Evolutionary conservation across 2,113 vertebrate species (phyloP), one percentile per base, ranked within the genome.

Genomic region (Recurvirostra avosetta): DNA sequence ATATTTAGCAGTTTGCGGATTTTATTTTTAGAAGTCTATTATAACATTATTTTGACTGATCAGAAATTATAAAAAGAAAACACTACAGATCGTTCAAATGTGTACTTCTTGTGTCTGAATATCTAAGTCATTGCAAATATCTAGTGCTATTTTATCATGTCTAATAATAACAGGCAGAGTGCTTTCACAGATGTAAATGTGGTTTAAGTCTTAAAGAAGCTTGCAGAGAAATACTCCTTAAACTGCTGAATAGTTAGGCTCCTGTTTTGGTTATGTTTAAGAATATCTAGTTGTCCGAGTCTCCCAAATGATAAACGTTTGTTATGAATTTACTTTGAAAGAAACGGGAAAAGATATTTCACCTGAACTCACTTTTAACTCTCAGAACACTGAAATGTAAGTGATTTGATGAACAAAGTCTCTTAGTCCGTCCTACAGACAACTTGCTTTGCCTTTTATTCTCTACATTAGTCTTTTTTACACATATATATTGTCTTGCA

Each of bases 121-220:
- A 68, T 90, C 67, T 65, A 76, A 96, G 89, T 52, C 76, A 41
- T 84, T 91, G 94, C 90, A 67, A 97, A 56, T 9, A 73, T 91
- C 91, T 95, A 47, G 70, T 52, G 66, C 81, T 84, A 26, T 96
- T 98, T 90, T 75, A 43, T 93, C 58, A 2, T 50, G 76, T 65
- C 86, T 95, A 70, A 96, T 94, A 96, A 97, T 92, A 94, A 68
- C 94, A 93, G 92, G 71, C 90, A 96, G 77, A 87, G 75, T 86
- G 67, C 38, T 79, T 84, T 92, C 90, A 59, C 62, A 26, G 90
- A 87, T 65, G 94, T 22, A 96, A 96, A 90, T 90, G 43, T 14
- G 74, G 63, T 91, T 90, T 59, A 83, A 92, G 74, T 93, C 88
- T 71, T 68, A 45, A 52, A 72, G 87, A 47, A 76, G 80, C 66